Evolutionary conservation across 2,797 vertebrate genomes (phyloP).

Genomic region (Mallotus villosus): DNA sequence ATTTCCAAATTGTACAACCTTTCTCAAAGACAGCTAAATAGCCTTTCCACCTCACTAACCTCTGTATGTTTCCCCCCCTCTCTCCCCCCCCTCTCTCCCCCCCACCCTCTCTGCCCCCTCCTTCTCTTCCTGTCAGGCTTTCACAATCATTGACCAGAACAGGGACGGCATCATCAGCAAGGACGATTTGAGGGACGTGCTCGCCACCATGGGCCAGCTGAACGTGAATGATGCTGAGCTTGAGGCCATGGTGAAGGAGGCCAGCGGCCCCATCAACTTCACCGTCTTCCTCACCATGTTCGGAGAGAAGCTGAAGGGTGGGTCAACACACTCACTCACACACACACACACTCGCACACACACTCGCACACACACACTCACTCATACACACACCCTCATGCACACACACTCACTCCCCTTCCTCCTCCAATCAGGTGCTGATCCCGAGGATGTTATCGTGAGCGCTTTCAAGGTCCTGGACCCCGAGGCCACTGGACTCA

Average conservation of each 20-base stretch:
- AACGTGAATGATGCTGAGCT: slow-evolving; percentile 93
- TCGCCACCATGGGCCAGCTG: slow-evolving; percentile 90
- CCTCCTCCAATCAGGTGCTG: slow-evolving; percentile 76
- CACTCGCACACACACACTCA: neutral
- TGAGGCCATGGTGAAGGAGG: slow-evolving; percentile 93
- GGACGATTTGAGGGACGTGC: slow-evolving; percentile 89
- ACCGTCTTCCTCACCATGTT: slow-evolving; percentile 93
- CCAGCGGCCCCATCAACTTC: slow-evolving; percentile 94
- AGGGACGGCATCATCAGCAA: slow-evolving; percentile 95
- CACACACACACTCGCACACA: neutral
- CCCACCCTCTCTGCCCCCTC: no score
- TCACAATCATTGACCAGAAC: slow-evolving; percentile 96
- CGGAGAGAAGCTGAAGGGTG: slow-evolving; percentile 95
- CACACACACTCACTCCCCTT: neutral
- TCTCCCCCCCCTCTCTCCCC: neutral
- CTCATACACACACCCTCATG: no score
- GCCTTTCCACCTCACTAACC: neutral
- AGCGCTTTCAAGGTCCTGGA: slow-evolving; percentile 93
- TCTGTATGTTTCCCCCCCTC: neutral
- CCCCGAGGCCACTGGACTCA: slow-evolving; percentile 84
- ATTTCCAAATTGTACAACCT: neutral
- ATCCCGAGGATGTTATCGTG: slow-evolving; percentile 92
- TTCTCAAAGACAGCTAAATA: neutral
- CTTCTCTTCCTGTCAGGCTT: slow-evolving; percentile 72
- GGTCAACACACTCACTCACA: slow-evolving; percentile 18